Percentiles rank a stretch among this genome's conserved stretches.
These are phyloP conservation scores for Helicolenus hilgendorfi DNA, from an alignment of 2,797 vertebrate species.

Conservation along the genomic window DNA sequence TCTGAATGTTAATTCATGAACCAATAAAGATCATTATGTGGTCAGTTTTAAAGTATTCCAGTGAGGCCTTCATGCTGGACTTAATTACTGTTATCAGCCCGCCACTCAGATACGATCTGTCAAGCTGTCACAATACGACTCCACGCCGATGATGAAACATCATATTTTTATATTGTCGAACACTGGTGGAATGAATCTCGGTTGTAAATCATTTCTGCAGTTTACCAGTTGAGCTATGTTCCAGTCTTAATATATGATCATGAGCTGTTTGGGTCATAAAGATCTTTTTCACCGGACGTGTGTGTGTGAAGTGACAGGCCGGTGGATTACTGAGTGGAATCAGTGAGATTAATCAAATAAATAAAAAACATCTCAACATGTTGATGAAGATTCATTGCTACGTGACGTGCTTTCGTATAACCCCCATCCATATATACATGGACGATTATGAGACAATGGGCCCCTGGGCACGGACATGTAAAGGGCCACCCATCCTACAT, in stretches of 20 bases:
- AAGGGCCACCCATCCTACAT: no score
- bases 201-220: not conserved
- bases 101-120: conserved; percentile 12
- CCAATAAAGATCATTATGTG: not conserved
- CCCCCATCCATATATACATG: not conserved
- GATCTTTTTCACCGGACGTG: not conserved
- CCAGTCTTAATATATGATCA: not conserved
- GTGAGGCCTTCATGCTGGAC: not conserved
- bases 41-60: not conserved
- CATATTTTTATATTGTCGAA: not conserved
- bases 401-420: not conserved
- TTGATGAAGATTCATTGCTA: not conserved
- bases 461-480: no score
- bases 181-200: not conserved
- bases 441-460: not conserved
- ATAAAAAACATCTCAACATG: not conserved
- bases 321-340: not conserved
- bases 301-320: not conserved
- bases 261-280: not conserved
- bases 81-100: conserved; percentile 34
- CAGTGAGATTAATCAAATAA: not conserved
- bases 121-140: conserved; percentile 9
- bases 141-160: conserved; percentile 14
- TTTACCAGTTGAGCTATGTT: not conserved
- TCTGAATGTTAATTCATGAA: conserved; percentile 26